Evolutionary conservation across 2,113 vertebrate species (phyloP), one percentile per base, ranked within the genome.

Genomic region (Leucosticte australis): DNA sequence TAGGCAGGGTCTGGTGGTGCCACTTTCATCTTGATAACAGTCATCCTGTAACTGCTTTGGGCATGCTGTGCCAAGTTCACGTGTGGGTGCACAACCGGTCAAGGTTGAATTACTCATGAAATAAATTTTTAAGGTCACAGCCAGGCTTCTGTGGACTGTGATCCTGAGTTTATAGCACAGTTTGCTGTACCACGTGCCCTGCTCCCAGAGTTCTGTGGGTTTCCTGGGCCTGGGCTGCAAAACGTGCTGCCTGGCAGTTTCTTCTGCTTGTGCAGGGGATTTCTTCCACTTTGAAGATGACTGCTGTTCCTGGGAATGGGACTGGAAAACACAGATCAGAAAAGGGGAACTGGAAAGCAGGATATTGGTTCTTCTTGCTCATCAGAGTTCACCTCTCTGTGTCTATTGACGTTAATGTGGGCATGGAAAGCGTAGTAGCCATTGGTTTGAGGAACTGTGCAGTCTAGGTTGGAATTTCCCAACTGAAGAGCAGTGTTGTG

Each of bases 321-420:
- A 15, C 65, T 94, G 78, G 63, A 88, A 95, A 90, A 67, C 41
- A 27, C 13, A 13, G 41, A 27, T 64, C 55, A 53, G 64, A 81
- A 91, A 83, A 82, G 74, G 16, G 87, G 82, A 95, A 89, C 21
- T 90, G 68, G 59, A 78, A 92, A 93, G 31, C 16, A 80, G 67
- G 39, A 27, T 11, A 42, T 59, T 68, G 31, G 31, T 53, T 26
- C 3, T 62, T 94, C 59, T 92, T 79, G 64, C 24, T 94, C 47
- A 26, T 63, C 2, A 2, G 53, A 71, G 23, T 64, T 39, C 13
- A 44, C 49, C 28, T 82, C 39, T 92, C 15, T 89, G 19, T 16
- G 13, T 62, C 26, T 52, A 2, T 11, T 71, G 52, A 27, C 6
- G 5, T 78, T 23, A 9, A 49, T 83, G 79, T 42, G 50, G 28